Evolutionary conservation across 2,113 vertebrate species (phyloP), one percentile per base, ranked within the genome.

Genomic region (Leuciscus idus): DNA sequence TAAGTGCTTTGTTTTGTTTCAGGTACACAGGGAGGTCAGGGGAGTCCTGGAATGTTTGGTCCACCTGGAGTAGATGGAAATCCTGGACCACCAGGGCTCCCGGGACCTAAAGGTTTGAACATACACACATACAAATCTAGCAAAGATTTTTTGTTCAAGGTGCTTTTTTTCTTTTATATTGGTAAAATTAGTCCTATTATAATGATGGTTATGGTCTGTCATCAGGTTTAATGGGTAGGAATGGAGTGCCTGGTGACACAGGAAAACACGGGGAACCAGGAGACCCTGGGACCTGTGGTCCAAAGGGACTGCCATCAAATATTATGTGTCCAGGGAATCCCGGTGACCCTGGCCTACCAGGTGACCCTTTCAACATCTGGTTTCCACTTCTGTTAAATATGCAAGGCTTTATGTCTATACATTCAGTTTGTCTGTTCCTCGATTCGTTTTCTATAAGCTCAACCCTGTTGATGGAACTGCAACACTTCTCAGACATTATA

Each of bases 101-200:
- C 66, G 2, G 94, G 94, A 80, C 80, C 81, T 0, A 91, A 76
- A 93, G 94, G 94, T 94, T 87, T 62, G 43, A 19, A 43, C 8
- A 74, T 19, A 72, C 33, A 59, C 57, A 78, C 0, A 59, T 21
- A 50, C 43, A 62, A 36, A 76, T 36, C 2, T n/a, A 75, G 9
- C 17, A 30, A 30, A 33, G 23, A 23, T 39, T 52, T 36, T 36
- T 28, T 23, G 48, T 72, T 33, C 8, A 26, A 46, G 21, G 30
- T 23, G 12, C 23, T 9, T 75, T 48, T 48, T 64, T 52, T 17
- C 11, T 64, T 64, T 17, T 55, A 13, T 55, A 30, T 21, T 55
- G 9, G 68, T 12, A 4, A 23, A n/a, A 43, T n/a, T 3, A 19
- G 9, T n/a, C 21, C 43, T 72, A 72, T 6, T n/a, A 57, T 85